Conservation (phyloP, 2,113 vertebrate genomes). For the Tragulus kanchil region DNA sequence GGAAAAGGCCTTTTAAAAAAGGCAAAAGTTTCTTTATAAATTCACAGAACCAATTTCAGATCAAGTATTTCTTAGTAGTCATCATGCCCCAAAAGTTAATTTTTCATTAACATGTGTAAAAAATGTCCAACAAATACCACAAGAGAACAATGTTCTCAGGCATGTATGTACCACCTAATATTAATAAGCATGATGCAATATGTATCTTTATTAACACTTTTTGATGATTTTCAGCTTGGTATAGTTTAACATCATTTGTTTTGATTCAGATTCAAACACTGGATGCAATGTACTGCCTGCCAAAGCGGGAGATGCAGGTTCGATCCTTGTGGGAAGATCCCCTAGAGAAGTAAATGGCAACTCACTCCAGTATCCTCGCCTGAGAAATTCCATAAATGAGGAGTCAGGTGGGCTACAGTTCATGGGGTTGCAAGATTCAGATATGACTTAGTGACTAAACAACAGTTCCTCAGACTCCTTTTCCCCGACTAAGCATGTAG, state of each 20-base stretch:
- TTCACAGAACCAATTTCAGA: constrained; percentile 52
- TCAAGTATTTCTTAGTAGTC: constrained; percentile 45
- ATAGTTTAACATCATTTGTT: constrained; percentile 14
- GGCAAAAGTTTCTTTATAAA: constrained; percentile 11
- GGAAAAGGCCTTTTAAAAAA: constrained; percentile 43
- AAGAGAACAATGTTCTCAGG: not conserved
- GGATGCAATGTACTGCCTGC: too few species aligned
- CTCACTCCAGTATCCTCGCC: not conserved
- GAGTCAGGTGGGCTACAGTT: not conserved
- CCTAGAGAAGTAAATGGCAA: not conserved
- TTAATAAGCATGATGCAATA: not conserved
- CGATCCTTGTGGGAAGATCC: not conserved
- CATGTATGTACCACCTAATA: not conserved
- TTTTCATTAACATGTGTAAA: constrained; percentile 30
- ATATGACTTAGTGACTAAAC: not conserved
- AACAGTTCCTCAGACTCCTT: not conserved
- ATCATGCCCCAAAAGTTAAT: constrained; percentile 15
- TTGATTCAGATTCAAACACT: constrained; percentile 81
- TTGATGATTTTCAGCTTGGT: constrained; percentile 17
- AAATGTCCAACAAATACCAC: not conserved
- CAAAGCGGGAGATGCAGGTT: not conserved
- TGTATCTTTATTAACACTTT: constrained; percentile 24
- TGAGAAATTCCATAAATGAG: not conserved
- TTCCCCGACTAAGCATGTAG: not conserved
- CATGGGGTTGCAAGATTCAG: not conserved